Base-by-base conservation (phyloP, 92 coral and sea anemone genomes). In the Zoanthus solanderi region DNA sequence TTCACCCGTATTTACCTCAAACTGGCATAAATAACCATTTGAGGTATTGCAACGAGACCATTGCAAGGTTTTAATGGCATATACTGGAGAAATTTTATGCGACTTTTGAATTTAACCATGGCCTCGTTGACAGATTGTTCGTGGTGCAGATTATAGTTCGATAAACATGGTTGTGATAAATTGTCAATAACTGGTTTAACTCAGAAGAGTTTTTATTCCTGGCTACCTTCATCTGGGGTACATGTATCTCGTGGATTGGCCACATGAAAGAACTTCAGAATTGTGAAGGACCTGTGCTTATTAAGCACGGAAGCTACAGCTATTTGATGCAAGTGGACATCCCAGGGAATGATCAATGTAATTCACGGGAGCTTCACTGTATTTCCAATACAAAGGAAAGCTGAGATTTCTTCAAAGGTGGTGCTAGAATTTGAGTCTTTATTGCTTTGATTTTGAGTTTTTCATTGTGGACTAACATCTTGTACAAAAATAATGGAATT, bases 11-110 rank as follows among this genome's bases (percentile, higher is more conserved):
- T 71, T 12, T 9, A 71, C 23, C 2, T 71, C 50, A 6, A 71
- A 71, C 15, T 68, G 73, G 7, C 32, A 68, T 29, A 89, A 52
- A 71, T 76, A 76, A 0, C 92, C 23, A 23, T 67, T 3, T 67
- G 9, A 11, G 28, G 89, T 66, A 63, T 90, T 87, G n/a, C 86
- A 84, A 42, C 71, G 15, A 60, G 82, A 78, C 89, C 89, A 85
- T 90, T 90, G n/a, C 74, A 84, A 2, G 72, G 92, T 69, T 89
- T 89, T 89, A 89, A 66, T 15, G 85, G 89, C 89, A 89, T 67
- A 16, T 89, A 84, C 31, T 89, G 88, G n/a, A 71, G 61, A 34
- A 88, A 46, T 7, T 84, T 71, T n/a, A 85, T 71, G 31, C 83
- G 45, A 17, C 91, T 78, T 17, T 84, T 89, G 54, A 65, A 84